Evolutionary conservation across 2,113 vertebrate genomes (phyloP), one percentile per base, ranked within the genome.

Genomic region (Muntiacus reevesi): DNA sequence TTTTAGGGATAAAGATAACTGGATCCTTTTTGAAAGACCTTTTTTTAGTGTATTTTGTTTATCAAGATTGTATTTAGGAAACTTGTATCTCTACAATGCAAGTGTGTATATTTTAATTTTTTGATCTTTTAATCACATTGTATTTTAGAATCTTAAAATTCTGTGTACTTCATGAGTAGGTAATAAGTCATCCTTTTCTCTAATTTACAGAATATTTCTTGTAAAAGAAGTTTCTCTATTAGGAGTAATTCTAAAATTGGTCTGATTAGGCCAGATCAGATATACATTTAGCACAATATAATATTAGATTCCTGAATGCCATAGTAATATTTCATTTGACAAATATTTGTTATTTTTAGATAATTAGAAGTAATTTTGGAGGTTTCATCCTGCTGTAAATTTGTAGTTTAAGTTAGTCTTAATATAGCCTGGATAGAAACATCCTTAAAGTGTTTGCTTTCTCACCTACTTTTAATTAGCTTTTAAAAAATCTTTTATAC

Each of bases 271-370:
- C 16, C 64, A 91, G 62, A 76, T 92, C 79, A 87, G 71, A 85
- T 64, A 62, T 8, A 64, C 16, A 87, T 62, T 83, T 54, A 54
- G 21, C 28, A 87, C 62, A 89, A 55, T 43, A 81, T 60, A 54
- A 17, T 59, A 15, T 23, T 78, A 60, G 15, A 79, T 87, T 71
- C 27, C 15, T 89, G 30, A 82, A 64, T 52, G 23, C 14, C 5
- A 11, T 78, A 89, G 8, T 78, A 64, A 83, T 16, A 43, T 57
- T 87, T 94, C 60, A 79, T 36, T 87, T 87, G 40, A 67, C 47
- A 92, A 74, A 89, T 90, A 87, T 85, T 97, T 97, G 45, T 89
- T 94, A 47, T 83, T 89, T 89, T 91, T 96, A 83, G 9, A 62
- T 92, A 92, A 64, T 90, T 76, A 54, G 30, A 89, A 47, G n/a